These are phyloP conservation scores for Megalopta genalis DNA, from an alignment of 1,140 invertebrate species.

Conservation along the genomic window DNA sequence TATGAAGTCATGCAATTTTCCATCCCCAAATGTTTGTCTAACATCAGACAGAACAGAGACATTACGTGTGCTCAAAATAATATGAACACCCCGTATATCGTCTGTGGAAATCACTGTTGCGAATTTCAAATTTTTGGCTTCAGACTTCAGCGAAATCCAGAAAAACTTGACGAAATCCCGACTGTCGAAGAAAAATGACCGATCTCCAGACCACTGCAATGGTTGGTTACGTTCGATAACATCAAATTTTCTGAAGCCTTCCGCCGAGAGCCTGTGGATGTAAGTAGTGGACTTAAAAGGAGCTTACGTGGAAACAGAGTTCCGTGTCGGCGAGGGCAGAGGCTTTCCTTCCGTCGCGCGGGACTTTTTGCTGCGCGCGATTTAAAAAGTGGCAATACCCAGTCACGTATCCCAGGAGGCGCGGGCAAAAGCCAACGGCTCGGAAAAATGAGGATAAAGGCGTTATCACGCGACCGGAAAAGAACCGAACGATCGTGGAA, in stretches of 20 bases:
- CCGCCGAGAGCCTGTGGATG: too few species aligned
- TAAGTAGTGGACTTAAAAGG: background rate
- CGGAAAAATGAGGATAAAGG: slow-evolving; percentile 33
- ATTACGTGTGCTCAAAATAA: too few species aligned
- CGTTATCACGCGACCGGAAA: slow-evolving; percentile 36
- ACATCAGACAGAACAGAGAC: too few species aligned
- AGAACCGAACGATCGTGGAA: slow-evolving; percentile 37
- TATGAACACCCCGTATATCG: too few species aligned
- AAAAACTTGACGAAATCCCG: too few species aligned
- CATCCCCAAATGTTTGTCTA: too few species aligned
- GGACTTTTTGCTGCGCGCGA: background rate
- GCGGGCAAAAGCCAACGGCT: background rate
- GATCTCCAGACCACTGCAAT: background rate
- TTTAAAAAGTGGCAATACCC: background rate
- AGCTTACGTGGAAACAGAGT: background rate
- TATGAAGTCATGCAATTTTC: too few species aligned
- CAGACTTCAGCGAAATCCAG: too few species aligned
- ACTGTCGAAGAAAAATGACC: too few species aligned
- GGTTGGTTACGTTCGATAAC: slow-evolving; percentile 28
- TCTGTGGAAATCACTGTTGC: too few species aligned
- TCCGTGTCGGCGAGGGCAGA: background rate
- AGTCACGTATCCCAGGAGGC: slow-evolving; percentile 6
- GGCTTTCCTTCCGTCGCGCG: background rate
- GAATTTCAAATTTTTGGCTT: too few species aligned
- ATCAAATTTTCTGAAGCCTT: background rate